A percentile compares a stretch with the other conserved stretches of the same genome.
Evolutionary conservation across 2,113 vertebrate species (phyloP).

Genomic region (Uria lomvia): DNA sequence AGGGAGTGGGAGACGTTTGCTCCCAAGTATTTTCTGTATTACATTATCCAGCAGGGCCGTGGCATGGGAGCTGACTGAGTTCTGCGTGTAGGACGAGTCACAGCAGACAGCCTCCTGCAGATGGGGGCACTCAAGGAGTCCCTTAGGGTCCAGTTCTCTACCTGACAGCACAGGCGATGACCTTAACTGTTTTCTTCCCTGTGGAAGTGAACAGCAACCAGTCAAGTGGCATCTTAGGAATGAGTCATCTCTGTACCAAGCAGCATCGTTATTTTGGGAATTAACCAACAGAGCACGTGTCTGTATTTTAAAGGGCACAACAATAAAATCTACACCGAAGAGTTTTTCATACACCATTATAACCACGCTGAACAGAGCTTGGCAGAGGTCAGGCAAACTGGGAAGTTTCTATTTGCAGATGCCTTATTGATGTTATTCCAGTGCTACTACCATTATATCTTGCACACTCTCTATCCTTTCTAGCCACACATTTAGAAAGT

Average conservation of each 20-base stretch:
- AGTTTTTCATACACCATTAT: not conserved
- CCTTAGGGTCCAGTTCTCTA: not conserved
- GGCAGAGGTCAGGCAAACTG: not conserved
- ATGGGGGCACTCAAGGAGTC: not conserved
- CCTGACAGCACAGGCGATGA: not conserved
- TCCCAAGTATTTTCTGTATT: not conserved
- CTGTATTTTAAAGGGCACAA: not conserved
- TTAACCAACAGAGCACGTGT: not conserved
- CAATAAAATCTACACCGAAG: not conserved
- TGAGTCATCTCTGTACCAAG: not conserved
- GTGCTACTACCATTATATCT: conserved; percentile 1
- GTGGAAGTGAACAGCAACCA: not conserved
- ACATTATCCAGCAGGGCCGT: not conserved
- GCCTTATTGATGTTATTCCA: conserved; percentile 31
- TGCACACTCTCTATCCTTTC: conserved; percentile 18
- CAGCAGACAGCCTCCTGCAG: not conserved
- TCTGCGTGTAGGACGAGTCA: not conserved
- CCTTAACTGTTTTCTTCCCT: not conserved
- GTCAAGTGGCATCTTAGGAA: not conserved
- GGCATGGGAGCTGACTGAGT: not conserved
- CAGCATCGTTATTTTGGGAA: conserved; percentile 21
- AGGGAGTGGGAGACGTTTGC: not conserved
- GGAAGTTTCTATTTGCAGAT: conserved; percentile 15
- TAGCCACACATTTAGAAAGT: conserved; percentile 51
- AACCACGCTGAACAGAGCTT: not conserved